phyloP scores from a whole-genome alignment of 2,797 vertebrate genomes.

The Hipposideros larvatus region DNA sequence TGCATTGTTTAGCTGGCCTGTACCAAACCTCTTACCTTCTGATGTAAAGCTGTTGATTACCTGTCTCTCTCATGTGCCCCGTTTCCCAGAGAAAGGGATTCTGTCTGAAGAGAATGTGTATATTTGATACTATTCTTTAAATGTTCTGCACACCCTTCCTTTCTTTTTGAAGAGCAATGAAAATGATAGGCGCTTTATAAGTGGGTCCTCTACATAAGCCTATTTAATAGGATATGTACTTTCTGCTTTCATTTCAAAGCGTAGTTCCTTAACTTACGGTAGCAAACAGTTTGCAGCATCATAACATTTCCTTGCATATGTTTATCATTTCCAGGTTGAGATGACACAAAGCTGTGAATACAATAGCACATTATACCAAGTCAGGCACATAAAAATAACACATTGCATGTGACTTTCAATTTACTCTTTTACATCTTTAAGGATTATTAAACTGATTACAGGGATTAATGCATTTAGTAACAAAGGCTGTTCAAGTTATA shows the following conservation, averaged over 20 bases:
- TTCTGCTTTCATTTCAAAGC: conserved; percentile 86
- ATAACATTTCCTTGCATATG: conserved; percentile 76
- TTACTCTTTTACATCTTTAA: neutral
- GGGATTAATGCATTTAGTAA: conserved; percentile 68
- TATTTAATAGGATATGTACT: conserved; percentile 71
- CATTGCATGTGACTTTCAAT: conserved; percentile 74
- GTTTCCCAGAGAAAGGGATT: conserved; percentile 88
- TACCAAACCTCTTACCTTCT: conserved; percentile 84
- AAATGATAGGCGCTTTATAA: conserved; percentile 82
- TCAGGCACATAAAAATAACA: conserved; percentile 57
- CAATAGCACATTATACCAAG: conserved; percentile 63
- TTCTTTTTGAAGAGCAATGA: conserved; percentile 86
- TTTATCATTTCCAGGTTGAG: conserved; percentile 61
- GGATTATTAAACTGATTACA: conserved; percentile 63
- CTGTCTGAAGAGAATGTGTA: conserved; percentile 88
- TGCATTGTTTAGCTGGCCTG: conserved; percentile 86
- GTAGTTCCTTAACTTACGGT: conserved; percentile 77
- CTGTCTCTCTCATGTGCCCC: conserved; percentile 85
- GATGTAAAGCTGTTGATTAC: conserved; percentile 78
- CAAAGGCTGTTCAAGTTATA: conserved; percentile 67
- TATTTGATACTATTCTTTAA: conserved; percentile 88
- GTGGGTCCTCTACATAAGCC: conserved; percentile 77
- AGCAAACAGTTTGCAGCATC: conserved; percentile 79
- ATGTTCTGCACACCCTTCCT: conserved; percentile 84
- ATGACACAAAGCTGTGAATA: conserved; percentile 21